Base-by-base conservation (phyloP, 2,888 invertebrate species). In the Mythimna pallens region DNA sequence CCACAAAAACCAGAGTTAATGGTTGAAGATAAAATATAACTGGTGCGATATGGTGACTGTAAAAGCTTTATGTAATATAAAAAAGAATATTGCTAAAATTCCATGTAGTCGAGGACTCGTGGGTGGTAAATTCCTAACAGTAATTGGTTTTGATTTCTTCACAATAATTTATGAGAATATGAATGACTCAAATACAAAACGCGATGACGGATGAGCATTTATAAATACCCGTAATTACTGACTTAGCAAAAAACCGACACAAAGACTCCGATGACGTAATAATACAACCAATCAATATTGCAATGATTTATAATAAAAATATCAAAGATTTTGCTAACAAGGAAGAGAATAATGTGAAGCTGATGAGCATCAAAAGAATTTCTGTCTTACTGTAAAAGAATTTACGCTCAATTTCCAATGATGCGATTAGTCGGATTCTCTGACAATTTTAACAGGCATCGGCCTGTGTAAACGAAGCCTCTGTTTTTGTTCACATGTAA, bases 401-500 rank as follows among this genome's bases (percentile, higher is more conserved):
- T 47, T 78, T 78, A 73, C 63, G 72, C 74, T 73, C 14, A 62
- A 30, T 80, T 83, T 86, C 14, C 58, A 30, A 69, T 78, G 70
- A 62, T 47, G 3, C 30, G 3, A 63, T 66, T 22, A 40, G 25
- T 58, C 25, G 12, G 50, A 71, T 78, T 66, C 20, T 73, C 63
- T 59, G 70, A 64, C 71, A 82, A 85, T 89, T 88, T 85, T 2
- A 74, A 62, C 65, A 74, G 67, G 71, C 84, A 86, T 73, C 81
- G 72, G 83, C 65, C 84, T 88, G 86, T 84, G 84, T 88, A 89
- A 88, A 88, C 79, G 81, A 67, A 68, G 73, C 75, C 70, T 76
- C 71, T 78, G 85, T 90, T 90, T 90, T 89, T 88, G 86, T 83
- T 74, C 62, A 75, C 73, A 83, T 85, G 86, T 86, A 90, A 88